phyloP scores from a whole-genome alignment of 2,888 invertebrate genomes.

The Cinara cedri region DNA sequence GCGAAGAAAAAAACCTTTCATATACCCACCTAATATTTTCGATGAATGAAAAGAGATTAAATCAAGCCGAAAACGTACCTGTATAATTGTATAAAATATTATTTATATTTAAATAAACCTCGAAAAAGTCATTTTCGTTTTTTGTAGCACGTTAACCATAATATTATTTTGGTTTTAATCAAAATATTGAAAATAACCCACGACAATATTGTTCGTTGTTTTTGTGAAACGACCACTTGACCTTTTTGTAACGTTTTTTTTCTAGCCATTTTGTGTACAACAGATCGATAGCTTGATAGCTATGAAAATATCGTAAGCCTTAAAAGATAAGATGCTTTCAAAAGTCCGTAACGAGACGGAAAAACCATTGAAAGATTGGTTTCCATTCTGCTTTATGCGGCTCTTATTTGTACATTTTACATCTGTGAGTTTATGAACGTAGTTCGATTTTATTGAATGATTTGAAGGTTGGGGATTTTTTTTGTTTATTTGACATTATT shows the following conservation, averaged over 20 bases:
- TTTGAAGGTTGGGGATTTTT: not conserved
- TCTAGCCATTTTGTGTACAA: too few relatives aligned
- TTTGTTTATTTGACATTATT: not conserved
- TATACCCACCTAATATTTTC: not conserved
- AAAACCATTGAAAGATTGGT: not conserved
- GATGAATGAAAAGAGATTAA: constrained; percentile 5
- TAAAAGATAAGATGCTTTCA: not conserved
- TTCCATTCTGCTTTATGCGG: not conserved
- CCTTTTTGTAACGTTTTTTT: not conserved
- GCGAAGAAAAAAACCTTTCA: not conserved
- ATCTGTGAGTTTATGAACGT: too few relatives aligned
- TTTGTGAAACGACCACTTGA: not conserved
- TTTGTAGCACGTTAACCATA: not conserved
- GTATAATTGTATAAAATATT: not conserved
- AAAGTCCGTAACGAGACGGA: not conserved
- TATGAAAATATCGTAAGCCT: not conserved
- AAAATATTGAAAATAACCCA: not conserved
- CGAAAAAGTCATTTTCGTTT: not conserved
- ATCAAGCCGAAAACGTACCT: not conserved
- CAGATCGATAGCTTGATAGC: not conserved
- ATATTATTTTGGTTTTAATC: too few relatives aligned
- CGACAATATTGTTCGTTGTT: not conserved
- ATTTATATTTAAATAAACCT: constrained; percentile 25
- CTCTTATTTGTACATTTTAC: not conserved
- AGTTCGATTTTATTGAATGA: not conserved